Conservation (phyloP, 2,113 vertebrate genomes). For the Parus major region DNA sequence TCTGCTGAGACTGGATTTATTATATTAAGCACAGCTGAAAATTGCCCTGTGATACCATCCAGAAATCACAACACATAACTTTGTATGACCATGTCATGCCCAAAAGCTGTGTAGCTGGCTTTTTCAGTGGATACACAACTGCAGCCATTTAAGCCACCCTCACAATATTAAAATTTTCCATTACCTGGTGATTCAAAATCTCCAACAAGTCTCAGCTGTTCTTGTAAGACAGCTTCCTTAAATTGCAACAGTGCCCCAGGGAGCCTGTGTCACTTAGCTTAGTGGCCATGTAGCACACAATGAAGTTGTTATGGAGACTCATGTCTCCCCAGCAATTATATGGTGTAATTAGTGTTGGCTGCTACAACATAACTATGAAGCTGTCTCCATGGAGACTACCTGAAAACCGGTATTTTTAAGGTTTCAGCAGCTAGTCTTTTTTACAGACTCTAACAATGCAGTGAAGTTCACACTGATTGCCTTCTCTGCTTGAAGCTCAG, state of each 20-base stretch:
- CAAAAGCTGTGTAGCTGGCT: not conserved
- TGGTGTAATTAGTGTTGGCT: conserved; percentile 62
- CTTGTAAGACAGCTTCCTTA: not conserved
- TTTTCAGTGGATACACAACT: not conserved
- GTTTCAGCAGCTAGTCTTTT: conserved; percentile 42
- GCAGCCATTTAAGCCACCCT: not conserved
- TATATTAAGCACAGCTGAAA: not conserved
- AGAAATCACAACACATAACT: not conserved
- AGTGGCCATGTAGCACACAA: conserved; percentile 8
- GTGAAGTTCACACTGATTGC: conserved; percentile 30
- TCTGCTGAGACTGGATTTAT: not conserved
- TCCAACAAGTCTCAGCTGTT: not conserved
- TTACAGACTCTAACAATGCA: conserved; percentile 24
- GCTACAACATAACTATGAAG: conserved; percentile 39
- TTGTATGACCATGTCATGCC: not conserved
- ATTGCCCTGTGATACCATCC: rapidly evolving
- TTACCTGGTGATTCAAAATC: not conserved
- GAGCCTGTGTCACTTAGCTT: not conserved
- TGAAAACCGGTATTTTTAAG: conserved; percentile 38
- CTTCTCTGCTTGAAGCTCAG: conserved; percentile 21
- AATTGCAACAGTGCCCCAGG: not conserved
- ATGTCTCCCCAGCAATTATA: conserved; percentile 46
- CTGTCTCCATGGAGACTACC: conserved; percentile 68
- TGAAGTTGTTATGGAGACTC: conserved; percentile 66
- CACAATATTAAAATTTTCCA: not conserved